A percentile compares a stretch with the other conserved stretches of the same genome.
These are phyloP conservation scores for Ellobium chinense DNA, from an alignment of 2,888 invertebrate genomes.

Conservation along the genomic window DNA sequence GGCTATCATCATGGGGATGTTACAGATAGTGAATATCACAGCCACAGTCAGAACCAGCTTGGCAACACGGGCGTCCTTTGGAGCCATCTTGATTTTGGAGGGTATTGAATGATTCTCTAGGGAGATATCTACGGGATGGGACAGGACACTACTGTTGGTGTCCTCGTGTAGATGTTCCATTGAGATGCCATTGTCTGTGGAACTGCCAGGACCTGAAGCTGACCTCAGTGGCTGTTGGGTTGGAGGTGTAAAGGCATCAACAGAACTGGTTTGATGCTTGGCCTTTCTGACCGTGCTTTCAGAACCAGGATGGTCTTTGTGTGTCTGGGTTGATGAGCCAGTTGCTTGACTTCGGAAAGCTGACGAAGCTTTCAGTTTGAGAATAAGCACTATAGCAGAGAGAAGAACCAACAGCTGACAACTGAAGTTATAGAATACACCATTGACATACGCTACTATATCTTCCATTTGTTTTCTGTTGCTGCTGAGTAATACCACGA, in stretches of 20 bases:
- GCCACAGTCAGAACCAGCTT: neutral
- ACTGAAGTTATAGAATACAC: neutral
- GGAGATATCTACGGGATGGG: no score
- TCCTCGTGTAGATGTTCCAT: no score
- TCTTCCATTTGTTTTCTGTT: slow-evolving; percentile 16
- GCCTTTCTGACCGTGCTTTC: no score
- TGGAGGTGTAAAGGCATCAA: no score
- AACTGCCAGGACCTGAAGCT: no score
- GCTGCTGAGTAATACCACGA: no score
- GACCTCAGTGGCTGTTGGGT: no score
- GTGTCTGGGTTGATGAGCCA: no score
- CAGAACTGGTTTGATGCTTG: no score
- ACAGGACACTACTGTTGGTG: no score
- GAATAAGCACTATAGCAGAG: neutral
- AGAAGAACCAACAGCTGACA: neutral
- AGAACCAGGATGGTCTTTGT: no score
- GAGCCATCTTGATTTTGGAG: neutral
- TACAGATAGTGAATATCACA: neutral
- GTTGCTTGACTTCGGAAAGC: neutral
- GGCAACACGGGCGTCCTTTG: neutral
- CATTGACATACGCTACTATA: neutral
- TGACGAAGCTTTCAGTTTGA: neutral
- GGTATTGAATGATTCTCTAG: neutral
- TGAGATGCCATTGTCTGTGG: no score
- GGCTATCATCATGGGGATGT: neutral